Base-by-base conservation (phyloP, 2,888 invertebrate species). In the Bombylius major region DNA sequence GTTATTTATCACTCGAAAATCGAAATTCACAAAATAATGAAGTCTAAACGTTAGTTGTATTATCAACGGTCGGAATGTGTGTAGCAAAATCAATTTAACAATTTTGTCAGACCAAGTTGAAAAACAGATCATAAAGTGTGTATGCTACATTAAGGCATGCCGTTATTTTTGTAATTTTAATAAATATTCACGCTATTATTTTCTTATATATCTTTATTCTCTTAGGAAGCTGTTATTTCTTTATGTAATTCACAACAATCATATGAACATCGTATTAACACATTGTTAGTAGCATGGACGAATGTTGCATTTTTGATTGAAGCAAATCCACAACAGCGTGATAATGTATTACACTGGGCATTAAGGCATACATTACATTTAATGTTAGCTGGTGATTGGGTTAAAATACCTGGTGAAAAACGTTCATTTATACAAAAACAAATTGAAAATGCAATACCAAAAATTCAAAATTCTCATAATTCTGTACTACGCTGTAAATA, bases 321-420 rank as follows among this genome's bases (percentile, higher is more conserved):
- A 13, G 44, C 48, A n/a, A 42, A 33, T 14, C 13, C 47, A 14
- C 31, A 44, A 8, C 44, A 33, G 4, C 48, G 34, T 34, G 52
- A 52, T 13, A 49, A 51, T 31, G 4, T 56, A 14, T 31, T 50
- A 12, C 53, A 53, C 39, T 53, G 52, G 52, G 49, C 50, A 42
- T 12, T 56, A 14, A 56, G 47, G 34, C 42, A 50, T 46, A 53
- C 56, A 33, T 48, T 53, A 14, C 34, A 45, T n/a, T 46, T 56
- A 46, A 53, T 56, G 36, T 50, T 56, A 36, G 39, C 50, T 12
- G 50, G 44, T 46, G 56, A 56, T 31, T 56, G 56, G 56, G n/a
- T 45, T 23, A 52, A 53, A n/a, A 39, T 56, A 36, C 34, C 48
- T 4, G 14, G 39, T 12, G 45, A 46, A 2, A 52, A 49, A 39